These are phyloP conservation scores for Argya squamiceps DNA, from an alignment of 2,797 vertebrate species.

Conservation along the genomic window DNA sequence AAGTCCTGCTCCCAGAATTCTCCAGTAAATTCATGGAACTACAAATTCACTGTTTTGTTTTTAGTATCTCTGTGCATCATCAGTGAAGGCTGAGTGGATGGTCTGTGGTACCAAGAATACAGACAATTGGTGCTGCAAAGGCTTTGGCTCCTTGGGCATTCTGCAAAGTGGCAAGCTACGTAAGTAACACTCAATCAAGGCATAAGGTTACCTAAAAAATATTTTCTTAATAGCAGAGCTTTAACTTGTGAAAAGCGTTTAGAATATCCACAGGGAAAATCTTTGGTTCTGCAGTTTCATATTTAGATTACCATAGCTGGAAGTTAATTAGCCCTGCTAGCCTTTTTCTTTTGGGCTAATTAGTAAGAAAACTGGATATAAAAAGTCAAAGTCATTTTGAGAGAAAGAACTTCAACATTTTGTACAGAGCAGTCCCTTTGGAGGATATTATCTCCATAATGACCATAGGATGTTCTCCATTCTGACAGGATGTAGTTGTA, in stretches of 20 bases:
- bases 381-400: slow-evolving; percentile 65
- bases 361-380: slow-evolving; percentile 68
- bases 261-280: slow-evolving; percentile 48
- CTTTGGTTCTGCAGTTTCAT: slow-evolving; percentile 44
- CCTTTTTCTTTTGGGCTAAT: slow-evolving; percentile 73
- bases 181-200: neutral
- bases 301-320: slow-evolving; percentile 56
- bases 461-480: slow-evolving; percentile 42
- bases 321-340: slow-evolving; percentile 74
- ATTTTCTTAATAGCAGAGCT: slow-evolving; percentile 19
- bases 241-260: slow-evolving; percentile 12
- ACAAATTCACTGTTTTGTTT: neutral
- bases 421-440: slow-evolving; percentile 40
- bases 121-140: neutral
- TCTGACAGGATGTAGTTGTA: slow-evolving; percentile 27
- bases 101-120: neutral
- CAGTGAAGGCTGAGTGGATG: neutral
- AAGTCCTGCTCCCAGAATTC: neutral
- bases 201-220: slow-evolving; percentile 8
- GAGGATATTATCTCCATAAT: slow-evolving; percentile 68
- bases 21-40: neutral
- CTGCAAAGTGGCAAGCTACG: neutral
- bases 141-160: neutral
- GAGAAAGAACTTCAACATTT: slow-evolving; percentile 47
- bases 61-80: neutral